Percentiles rank a stretch among this genome's conserved stretches.
These are phyloP conservation scores for Strix occidentalis DNA, from an alignment of 2,797 vertebrate genomes.

Conservation along the genomic window DNA sequence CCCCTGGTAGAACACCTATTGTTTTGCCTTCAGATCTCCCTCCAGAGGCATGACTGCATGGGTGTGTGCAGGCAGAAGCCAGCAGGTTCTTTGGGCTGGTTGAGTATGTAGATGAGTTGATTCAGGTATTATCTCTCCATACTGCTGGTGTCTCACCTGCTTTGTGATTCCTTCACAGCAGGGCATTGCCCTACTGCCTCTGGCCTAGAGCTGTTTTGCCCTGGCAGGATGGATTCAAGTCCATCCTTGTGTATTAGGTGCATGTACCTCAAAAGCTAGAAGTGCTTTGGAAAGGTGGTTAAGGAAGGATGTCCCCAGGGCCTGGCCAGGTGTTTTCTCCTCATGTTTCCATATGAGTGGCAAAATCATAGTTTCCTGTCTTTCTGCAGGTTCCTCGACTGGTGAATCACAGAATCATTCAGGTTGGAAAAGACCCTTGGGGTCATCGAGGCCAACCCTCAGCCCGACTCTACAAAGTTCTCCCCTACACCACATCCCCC, in stretches of 20 bases:
- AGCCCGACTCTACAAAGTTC: too few relatives aligned
- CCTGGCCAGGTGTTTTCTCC: background rate
- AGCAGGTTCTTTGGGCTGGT: background rate
- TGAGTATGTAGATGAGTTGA: background rate
- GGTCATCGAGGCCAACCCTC: too few relatives aligned
- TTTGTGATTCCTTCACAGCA: background rate
- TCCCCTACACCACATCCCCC: too few relatives aligned
- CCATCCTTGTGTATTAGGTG: background rate
- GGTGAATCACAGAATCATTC: slow-evolving; percentile 60
- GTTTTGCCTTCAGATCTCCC: background rate
- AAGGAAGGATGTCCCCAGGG: background rate
- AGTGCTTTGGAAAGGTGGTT: background rate
- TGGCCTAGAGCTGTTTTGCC: background rate
- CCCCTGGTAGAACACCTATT: background rate
- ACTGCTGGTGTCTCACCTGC: background rate
- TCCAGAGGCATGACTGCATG: background rate
- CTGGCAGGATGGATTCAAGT: background rate
- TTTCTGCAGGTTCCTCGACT: slow-evolving; percentile 79
- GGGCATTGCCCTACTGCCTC: background rate
- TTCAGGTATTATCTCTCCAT: background rate
- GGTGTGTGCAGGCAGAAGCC: background rate
- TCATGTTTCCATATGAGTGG: background rate
- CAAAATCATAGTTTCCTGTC: background rate
- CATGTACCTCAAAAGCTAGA: background rate
- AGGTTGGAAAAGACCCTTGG: too few relatives aligned